Evolutionary conservation across 2,797 vertebrate species (phyloP), one percentile per base, ranked within the genome.

Genomic region (Melopsittacus undulatus): DNA sequence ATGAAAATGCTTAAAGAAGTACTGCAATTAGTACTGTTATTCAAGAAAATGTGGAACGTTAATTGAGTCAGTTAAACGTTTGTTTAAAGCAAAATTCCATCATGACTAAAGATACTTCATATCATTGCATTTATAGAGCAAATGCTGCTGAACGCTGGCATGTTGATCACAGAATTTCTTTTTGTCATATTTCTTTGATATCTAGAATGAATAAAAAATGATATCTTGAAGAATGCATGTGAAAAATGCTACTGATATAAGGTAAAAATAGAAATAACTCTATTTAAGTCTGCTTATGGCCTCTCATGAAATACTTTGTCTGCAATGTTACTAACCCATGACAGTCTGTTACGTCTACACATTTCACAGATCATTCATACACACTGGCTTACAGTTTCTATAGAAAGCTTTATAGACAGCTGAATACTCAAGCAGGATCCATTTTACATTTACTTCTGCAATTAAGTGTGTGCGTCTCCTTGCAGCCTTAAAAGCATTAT

Each of bases 1-100:
- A 70, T 54, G 64, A 16, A 69, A 81, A 20, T 78, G 52, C 77
- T 94, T 80, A 77, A 95, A 93, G 78, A 61, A 95, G 3, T 68
- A 34, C 63, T 56, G 30, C 32, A 91, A 82, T 94, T 95, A 91
- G n/a, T 69, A 66, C 21, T n/a, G 61, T 88, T 62, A 87, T 89
- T 67, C 77, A 90, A 73, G 86, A 87, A 96, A 95, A 62, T 40
- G 66, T 27, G 10, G 5, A 56, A 48, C 54, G 23, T 19, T 67
- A 90, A 94, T 86, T 78, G 24, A 59, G 6, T 43, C 40, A 74
- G 7, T 38, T 87, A 84, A 46, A 56, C 87, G 40, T 59, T 97
- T 80, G 46, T 84, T 94, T 87, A 83, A 95, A 87, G 36, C 46
- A 87, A 83, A 90, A 96, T 34, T 93, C 61, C 87, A 4, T 77